Conservation (phyloP, 37 sponge, comb jelly and placozoan genomes). For the Agelas oroides region DNA sequence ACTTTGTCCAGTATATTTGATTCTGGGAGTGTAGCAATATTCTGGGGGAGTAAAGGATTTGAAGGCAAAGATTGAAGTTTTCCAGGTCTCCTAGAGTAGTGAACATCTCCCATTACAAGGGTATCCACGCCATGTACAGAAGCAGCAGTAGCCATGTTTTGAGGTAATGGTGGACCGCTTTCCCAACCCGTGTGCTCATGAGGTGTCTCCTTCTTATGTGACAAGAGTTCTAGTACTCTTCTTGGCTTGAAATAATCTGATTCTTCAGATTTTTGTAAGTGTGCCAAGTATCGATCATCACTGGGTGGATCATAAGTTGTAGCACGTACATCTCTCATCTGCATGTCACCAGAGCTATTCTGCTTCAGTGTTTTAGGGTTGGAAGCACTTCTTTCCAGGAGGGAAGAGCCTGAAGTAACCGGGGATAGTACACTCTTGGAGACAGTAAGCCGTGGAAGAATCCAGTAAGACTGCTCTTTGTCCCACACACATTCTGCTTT, state of each 20-base stretch:
- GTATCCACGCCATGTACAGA: conserved; percentile 44
- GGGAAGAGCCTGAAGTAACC: not conserved
- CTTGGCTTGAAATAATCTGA: conserved; percentile 87
- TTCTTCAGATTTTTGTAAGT: conserved; percentile 26
- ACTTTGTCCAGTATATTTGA: conserved; percentile 28
- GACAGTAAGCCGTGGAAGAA: conserved; percentile 62
- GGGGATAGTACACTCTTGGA: conserved; percentile 38
- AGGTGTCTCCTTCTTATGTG: not conserved
- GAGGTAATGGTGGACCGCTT: not conserved
- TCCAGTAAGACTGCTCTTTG: conserved; percentile 75
- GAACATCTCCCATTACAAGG: conserved; percentile 17
- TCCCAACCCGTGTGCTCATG: not conserved
- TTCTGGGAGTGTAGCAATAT: not conserved
- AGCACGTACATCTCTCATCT: not conserved
- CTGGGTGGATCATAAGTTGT: not conserved
- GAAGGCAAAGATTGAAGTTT: conserved; percentile 46
- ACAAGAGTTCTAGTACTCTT: conserved; percentile 75
- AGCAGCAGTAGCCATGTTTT: conserved; percentile 41
- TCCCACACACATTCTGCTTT: conserved; percentile 74
- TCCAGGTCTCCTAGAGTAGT: conserved; percentile 26
- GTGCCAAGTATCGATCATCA: conserved; percentile 37
- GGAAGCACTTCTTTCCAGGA: not conserved
- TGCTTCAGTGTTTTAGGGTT: not conserved
- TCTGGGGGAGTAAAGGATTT: not conserved
- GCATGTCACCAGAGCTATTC: not conserved